A percentile compares a stretch with the other conserved stretches of the same genome.
phyloP scores from a whole-genome alignment of 2,888 invertebrate species.

The Ennomos quercinarius region DNA sequence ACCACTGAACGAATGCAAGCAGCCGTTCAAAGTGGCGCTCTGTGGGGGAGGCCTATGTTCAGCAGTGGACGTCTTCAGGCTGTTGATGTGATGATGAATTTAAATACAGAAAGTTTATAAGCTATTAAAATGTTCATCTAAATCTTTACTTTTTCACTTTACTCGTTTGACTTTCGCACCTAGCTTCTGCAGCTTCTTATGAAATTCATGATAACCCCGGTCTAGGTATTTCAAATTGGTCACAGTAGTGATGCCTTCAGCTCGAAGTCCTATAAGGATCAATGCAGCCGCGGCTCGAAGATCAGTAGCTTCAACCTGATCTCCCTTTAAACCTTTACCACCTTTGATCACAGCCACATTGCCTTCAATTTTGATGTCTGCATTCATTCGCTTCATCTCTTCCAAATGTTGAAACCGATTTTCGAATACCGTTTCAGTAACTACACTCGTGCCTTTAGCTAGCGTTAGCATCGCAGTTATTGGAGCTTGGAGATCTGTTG shows the following conservation, averaged over 20 bases:
- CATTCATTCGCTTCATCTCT: constrained; percentile 26
- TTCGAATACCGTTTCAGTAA: constrained; percentile 30
- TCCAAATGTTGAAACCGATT: constrained; percentile 29
- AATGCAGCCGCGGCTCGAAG: constrained; percentile 30
- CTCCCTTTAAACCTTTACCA: constrained; percentile 5
- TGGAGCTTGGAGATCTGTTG: constrained; percentile 33
- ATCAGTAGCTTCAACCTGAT: constrained; percentile 20
- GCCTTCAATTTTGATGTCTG: constrained; percentile 8
- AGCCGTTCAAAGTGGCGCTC: too few relatives aligned
- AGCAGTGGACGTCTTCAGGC: too few relatives aligned
- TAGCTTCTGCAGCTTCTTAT: constrained; percentile 24
- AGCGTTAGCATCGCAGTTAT: constrained; percentile 17
- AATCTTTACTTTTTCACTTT: too few relatives aligned
- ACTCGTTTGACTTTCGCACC: neutral
- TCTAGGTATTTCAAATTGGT: constrained; percentile 26
- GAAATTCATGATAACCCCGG: constrained; percentile 31
- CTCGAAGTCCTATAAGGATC: constrained; percentile 23
- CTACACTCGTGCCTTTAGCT: constrained; percentile 21
- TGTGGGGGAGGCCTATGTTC: too few relatives aligned
- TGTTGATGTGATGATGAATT: too few relatives aligned
- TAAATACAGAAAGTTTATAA: too few relatives aligned
- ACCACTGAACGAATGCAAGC: too few relatives aligned
- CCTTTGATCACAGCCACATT: constrained; percentile 22
- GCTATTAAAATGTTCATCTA: too few relatives aligned
- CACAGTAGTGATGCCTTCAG: constrained; percentile 24